Base-by-base conservation (phyloP, 2,113 vertebrate species). In the Osmerus eperlanus region DNA sequence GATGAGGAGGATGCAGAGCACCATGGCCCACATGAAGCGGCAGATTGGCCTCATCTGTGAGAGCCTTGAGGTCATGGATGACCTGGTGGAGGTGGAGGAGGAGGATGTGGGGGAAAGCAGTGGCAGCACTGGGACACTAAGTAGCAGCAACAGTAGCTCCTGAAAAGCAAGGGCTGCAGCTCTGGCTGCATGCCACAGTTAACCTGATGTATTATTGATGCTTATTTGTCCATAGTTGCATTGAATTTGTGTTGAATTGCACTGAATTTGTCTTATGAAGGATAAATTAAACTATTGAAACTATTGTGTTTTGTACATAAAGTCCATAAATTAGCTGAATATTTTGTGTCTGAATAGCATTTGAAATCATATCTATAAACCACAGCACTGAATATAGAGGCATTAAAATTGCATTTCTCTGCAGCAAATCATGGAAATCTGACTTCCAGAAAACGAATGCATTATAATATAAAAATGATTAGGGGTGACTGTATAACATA, bases 1-100 rank as follows among this genome's bases (percentile, higher is more conserved):
- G 81, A 91, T 92, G 89, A 86, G 79, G 73, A 85, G 84, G 75
- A 91, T 92, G 88, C 90, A 91, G 82, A 90, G 81, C 71, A 88
- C 89, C 58, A 90, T 92, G 91, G 77, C 84, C 12, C 85, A 89
- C 85, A 86, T 92, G 89, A 90, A 87, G 83, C 83, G 89, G 71
- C 89, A 92, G 82, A 88, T 91, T 9, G 74, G 85, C 32, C 81
- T 92, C 28, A 91, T 92, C 71, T 90, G 91, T 23, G 88, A 91
- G 54, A 90, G 91, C 78, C 80, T 92, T 81, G 88, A 91, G 72
- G 87, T 89, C 52, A 86, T 88, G 85, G 91, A 91, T 0, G 83
- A 88, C 41, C 80, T 88, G 14, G 76, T 88, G 2, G 86, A 90
- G 70, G 88, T 71, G 36, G 89, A 86, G 19, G 83, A 65, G 53